Conservation (phyloP, 1,140 invertebrate genomes). For the Pogonomyrmex barbatus region DNA sequence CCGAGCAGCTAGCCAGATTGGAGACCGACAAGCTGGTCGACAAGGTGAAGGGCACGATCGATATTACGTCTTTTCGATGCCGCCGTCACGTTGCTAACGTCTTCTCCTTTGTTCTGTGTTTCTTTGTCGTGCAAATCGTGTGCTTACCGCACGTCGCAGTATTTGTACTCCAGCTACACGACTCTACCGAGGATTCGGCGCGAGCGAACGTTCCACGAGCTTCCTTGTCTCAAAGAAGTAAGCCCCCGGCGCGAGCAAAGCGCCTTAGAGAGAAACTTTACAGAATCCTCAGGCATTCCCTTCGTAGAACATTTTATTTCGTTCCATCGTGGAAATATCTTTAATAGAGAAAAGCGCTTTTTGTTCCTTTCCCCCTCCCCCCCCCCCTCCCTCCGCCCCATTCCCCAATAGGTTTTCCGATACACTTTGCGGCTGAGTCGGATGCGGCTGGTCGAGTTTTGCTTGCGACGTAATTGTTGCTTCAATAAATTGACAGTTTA, state of each 20-base stretch:
- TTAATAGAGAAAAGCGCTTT: constrained; percentile 41
- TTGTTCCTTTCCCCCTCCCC: background rate
- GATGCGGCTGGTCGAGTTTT: constrained; percentile 2
- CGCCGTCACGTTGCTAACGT: constrained; percentile 52
- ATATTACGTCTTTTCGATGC: background rate
- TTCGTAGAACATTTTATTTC: constrained; percentile 48
- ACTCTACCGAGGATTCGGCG: constrained; percentile 90
- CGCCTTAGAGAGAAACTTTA: constrained; percentile 53
- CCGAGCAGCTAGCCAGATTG: constrained; percentile 91
- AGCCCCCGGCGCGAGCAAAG: constrained; percentile 79
- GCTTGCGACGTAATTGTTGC: constrained; percentile 38
- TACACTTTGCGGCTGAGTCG: background rate
- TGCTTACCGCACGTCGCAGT: constrained; percentile 86
- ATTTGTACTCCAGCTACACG: constrained; percentile 89
- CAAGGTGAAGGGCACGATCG: constrained; percentile 86
- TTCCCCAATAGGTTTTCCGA: background rate
- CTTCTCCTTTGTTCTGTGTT: constrained; percentile 68
- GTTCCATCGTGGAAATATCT: background rate
- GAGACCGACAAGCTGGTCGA: constrained; percentile 92
- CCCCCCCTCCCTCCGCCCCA: too few relatives aligned
- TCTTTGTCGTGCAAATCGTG: constrained; percentile 65
- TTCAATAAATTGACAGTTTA: constrained; percentile 38
- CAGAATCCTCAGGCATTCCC: constrained; percentile 31
- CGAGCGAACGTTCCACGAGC: constrained; percentile 91
- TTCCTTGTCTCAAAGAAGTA: constrained; percentile 89